Conservation (phyloP, 2,113 vertebrate genomes). For the Rafetus swinhoei region DNA sequence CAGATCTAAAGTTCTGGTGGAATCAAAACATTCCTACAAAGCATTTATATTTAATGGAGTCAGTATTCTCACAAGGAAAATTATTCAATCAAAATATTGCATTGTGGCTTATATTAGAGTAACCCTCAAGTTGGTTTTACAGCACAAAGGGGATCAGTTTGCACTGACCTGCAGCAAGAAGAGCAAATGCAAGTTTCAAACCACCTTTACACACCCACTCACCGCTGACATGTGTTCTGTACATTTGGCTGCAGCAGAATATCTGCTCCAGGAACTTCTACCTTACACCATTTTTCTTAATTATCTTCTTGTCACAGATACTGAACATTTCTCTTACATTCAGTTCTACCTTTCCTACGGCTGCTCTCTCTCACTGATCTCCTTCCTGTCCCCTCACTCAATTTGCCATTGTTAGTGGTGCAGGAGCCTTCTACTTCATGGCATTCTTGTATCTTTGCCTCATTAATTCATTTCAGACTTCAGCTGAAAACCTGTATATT, state of each 20-base stretch:
- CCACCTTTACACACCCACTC: neutral
- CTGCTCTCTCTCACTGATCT: neutral
- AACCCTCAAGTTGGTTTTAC: neutral
- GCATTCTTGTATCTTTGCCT: neutral
- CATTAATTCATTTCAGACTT: neutral
- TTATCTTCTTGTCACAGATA: neutral
- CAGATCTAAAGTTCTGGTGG: neutral
- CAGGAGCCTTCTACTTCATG: neutral
- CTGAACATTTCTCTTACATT: neutral
- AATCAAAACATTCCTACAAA: neutral
- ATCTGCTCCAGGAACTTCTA: neutral
- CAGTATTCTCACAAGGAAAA: neutral
- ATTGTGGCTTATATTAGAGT: neutral
- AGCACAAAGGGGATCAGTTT: neutral
- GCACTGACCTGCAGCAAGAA: neutral
- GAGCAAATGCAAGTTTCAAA: neutral
- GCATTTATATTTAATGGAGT: neutral
- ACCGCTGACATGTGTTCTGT: neutral
- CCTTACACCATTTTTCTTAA: neutral
- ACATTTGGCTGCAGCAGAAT: neutral
- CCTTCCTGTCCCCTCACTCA: neutral
- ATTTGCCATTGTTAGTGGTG: neutral
- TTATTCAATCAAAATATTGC: neutral
- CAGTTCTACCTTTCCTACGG: neutral
- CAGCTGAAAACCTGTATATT: neutral